These are phyloP conservation scores for Paradoxurus hermaphroditus DNA, from an alignment of 2,113 vertebrate genomes.

Conservation along the genomic window DNA sequence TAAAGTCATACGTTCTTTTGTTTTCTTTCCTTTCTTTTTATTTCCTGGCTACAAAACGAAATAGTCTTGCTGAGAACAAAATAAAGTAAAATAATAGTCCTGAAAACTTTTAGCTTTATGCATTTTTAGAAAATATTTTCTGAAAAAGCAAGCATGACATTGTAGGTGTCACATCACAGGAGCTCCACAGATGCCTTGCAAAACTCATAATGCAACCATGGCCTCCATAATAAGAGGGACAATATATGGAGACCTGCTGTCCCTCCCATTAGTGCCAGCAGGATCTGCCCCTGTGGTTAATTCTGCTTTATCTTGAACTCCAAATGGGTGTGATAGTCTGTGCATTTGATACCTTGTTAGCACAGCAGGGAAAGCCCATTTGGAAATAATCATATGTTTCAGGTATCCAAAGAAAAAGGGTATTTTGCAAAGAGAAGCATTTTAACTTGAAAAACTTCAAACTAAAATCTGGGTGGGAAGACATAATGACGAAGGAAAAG, in stretches of 20 bases:
- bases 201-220: not conserved
- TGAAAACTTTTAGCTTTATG: constrained; percentile 45
- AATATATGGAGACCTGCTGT: not conserved
- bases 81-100: constrained; percentile 65
- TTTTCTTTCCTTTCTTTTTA: not conserved
- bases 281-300: constrained; percentile 36
- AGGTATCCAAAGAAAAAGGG: constrained; percentile 31
- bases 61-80: constrained; percentile 61
- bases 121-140: constrained; percentile 64
- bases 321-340: constrained; percentile 1
- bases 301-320: constrained; percentile 65
- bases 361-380: constrained; percentile 54
- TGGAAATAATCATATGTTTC: constrained; percentile 62
- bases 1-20: not conserved
- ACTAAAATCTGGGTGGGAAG: not conserved
- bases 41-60: not conserved
- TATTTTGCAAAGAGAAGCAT: constrained; percentile 54
- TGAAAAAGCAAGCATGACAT: constrained; percentile 19
- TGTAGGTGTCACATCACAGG: not conserved
- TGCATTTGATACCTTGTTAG: constrained; percentile 34
- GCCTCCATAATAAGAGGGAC: constrained; percentile 15
- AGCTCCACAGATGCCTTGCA: not conserved
- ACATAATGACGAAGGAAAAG: not conserved
- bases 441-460: constrained; percentile 52
- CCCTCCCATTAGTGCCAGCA: constrained; percentile 19